Evolutionary conservation across 2,113 vertebrate species (phyloP).

Genomic region (Lathamus discolor): DNA sequence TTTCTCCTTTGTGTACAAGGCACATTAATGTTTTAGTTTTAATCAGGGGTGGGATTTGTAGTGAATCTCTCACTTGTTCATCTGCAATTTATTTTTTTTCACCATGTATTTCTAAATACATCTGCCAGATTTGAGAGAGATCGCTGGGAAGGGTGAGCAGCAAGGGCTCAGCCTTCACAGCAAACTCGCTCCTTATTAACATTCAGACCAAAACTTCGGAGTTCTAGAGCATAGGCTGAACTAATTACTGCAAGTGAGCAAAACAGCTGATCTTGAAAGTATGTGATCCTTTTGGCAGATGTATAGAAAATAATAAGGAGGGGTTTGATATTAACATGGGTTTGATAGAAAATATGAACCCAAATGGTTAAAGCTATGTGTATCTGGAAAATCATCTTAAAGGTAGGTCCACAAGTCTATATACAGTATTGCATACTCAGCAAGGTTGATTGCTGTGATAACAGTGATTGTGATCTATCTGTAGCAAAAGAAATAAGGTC

Average conservation of each 20-base stretch:
- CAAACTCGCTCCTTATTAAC: not conserved
- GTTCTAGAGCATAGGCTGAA: not conserved
- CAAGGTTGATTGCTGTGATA: not conserved
- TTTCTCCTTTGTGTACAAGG: not conserved
- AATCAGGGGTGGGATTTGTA: not conserved
- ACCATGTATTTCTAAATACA: not conserved
- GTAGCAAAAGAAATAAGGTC: not conserved
- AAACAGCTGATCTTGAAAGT: not conserved
- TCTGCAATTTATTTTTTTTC: not conserved
- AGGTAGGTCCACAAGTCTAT: not conserved
- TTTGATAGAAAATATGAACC: not conserved
- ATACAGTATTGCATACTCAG: not conserved
- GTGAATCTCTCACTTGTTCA: not conserved
- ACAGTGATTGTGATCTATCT: not conserved
- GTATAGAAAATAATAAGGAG: not conserved
- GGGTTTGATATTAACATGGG: not conserved
- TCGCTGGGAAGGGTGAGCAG: not conserved
- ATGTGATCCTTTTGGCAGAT: not conserved
- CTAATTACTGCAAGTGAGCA: not conserved
- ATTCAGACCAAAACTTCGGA: not conserved
- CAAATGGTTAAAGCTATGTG: not conserved
- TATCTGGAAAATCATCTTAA: not conserved
- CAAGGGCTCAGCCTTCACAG: not conserved
- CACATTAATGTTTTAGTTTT: not conserved
- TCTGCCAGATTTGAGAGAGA: not conserved